phyloP scores from a whole-genome alignment of 2,113 vertebrate species.

The Paradoxurus hermaphroditus region DNA sequence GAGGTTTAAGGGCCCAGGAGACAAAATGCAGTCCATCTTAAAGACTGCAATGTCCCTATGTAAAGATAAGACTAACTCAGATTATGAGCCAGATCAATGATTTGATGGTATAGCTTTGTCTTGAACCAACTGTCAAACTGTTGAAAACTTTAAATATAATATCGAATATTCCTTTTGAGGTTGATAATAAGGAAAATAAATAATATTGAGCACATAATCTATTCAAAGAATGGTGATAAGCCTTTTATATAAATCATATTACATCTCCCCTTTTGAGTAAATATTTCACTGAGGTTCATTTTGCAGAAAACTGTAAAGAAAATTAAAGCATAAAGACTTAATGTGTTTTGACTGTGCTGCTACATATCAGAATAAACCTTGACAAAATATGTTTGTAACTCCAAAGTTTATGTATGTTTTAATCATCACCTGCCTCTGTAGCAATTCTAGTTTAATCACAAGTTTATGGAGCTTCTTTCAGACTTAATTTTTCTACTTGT shows the following conservation, averaged over 20 bases:
- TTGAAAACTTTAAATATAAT: background rate
- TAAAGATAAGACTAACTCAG: background rate
- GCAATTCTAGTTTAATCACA: background rate
- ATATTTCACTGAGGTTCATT: background rate
- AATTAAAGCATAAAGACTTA: background rate
- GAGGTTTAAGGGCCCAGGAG: background rate
- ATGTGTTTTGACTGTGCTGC: background rate
- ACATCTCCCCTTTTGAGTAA: background rate
- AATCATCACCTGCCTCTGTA: background rate
- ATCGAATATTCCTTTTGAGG: background rate
- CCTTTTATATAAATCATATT: background rate
- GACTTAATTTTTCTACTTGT: background rate
- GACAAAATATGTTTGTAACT: background rate
- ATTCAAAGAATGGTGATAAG: background rate
- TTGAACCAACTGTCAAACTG: background rate
- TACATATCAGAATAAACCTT: background rate
- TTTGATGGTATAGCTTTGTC: background rate
- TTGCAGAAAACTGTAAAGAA: background rate
- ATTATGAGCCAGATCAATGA: background rate
- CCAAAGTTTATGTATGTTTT: background rate
- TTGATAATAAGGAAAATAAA: background rate
- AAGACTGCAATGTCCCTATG: background rate
- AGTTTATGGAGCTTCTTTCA: background rate
- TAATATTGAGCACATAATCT: background rate
- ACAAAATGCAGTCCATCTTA: background rate